These are phyloP conservation scores for Drosophila takahashii DNA, from an alignment of 1,140 invertebrate species.

Conservation along the genomic window DNA sequence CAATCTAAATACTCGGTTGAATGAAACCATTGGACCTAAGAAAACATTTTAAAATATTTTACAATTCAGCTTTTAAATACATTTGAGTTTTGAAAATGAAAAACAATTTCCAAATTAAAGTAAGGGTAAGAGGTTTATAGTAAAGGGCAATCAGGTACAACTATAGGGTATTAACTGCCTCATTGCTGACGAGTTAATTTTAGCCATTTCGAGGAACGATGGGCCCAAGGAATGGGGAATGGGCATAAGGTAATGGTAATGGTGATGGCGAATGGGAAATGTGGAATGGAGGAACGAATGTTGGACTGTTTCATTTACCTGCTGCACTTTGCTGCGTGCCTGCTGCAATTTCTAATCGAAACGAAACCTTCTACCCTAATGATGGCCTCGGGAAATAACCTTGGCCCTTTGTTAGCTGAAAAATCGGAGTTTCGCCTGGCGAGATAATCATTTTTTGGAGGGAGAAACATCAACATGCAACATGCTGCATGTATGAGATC, in stretches of 20 bases:
- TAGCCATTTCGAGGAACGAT: constrained; percentile 18
- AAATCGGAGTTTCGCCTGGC: constrained; percentile 47
- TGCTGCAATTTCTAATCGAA: constrained; percentile 84
- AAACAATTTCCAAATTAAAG: background rate
- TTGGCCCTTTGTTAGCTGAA: constrained; percentile 79
- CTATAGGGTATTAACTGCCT: constrained; percentile 11
- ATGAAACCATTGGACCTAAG: too few relatives aligned
- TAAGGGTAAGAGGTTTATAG: too few relatives aligned
- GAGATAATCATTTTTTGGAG: constrained; percentile 42
- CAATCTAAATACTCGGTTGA: too few relatives aligned
- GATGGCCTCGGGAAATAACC: constrained; percentile 56
- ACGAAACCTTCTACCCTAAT: constrained; percentile 84
- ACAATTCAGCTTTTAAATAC: too few relatives aligned
- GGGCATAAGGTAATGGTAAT: constrained; percentile 13
- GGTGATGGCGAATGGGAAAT: background rate
- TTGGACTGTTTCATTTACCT: constrained; percentile 36
- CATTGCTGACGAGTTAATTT: constrained; percentile 1
- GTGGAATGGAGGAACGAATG: constrained; percentile 3
- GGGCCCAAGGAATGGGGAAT: constrained; percentile 35
- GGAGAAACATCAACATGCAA: constrained; percentile 52
- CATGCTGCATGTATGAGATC: constrained; percentile 60
- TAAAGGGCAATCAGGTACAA: too few relatives aligned
- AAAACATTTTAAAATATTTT: too few relatives aligned
- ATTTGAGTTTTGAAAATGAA: background rate
- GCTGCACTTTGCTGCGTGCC: constrained; percentile 73